Conservation (phyloP, 2,113 vertebrate genomes). For the Bubo scandiacus region DNA sequence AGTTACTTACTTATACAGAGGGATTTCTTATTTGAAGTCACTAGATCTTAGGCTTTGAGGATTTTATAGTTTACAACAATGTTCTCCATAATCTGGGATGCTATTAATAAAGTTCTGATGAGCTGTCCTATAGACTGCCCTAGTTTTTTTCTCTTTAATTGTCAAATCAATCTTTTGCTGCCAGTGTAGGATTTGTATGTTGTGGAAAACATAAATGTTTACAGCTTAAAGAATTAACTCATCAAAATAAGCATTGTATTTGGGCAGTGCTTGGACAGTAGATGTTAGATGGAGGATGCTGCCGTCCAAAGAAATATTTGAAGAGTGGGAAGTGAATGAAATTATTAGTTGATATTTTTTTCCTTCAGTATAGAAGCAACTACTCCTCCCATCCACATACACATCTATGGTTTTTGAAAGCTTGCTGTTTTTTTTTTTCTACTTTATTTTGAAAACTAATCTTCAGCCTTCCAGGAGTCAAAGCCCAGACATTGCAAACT, state of each 20-base stretch:
- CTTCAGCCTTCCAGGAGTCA: neutral
- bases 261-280: neutral
- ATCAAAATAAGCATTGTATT: neutral
- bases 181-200: neutral
- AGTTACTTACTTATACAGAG: neutral
- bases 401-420: neutral
- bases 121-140: neutral
- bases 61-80: neutral
- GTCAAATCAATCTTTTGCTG: neutral
- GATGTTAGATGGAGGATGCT: neutral
- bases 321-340: neutral
- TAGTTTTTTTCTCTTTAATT: neutral
- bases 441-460: neutral
- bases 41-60: neutral
- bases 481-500: neutral
- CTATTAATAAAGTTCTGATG: slow-evolving; percentile 37
- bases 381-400: neutral
- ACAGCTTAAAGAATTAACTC: neutral
- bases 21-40: neutral
- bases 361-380: neutral
- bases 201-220: neutral
- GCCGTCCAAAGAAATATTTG: neutral
- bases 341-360: neutral
- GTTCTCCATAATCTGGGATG: slow-evolving; percentile 19
- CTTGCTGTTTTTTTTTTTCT: neutral